Percentiles rank a stretch among this genome's conserved stretches.
These are phyloP conservation scores for Pachypeltis micranthus DNA, from an alignment of 1,140 invertebrate genomes.

Conservation along the genomic window DNA sequence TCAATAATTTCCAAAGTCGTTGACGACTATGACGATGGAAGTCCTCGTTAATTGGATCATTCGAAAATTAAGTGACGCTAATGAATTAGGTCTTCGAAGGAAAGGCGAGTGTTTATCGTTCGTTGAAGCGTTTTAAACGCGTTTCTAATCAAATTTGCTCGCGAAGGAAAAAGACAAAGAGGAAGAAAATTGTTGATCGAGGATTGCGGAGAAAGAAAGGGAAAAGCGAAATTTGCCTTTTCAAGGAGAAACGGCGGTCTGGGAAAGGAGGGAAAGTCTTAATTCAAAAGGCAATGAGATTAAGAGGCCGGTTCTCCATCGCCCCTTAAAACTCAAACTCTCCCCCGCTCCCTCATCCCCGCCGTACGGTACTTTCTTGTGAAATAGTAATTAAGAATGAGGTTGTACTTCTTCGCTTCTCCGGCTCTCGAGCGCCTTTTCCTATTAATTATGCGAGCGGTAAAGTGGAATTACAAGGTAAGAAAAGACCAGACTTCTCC, in stretches of 20 bases:
- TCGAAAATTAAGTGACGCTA: not conserved
- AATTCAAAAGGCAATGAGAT: slow-evolving; percentile 16
- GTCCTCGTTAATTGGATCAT: no score
- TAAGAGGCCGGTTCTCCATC: not conserved
- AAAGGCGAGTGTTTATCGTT: not conserved
- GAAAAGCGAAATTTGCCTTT: not conserved
- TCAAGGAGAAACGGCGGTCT: no score
- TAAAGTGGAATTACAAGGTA: slow-evolving; percentile 16
- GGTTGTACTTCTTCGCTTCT: slow-evolving; percentile 8
- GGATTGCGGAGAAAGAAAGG: not conserved
- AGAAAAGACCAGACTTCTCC: not conserved
- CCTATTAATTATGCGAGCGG: slow-evolving; percentile 13
- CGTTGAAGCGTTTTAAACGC: not conserved
- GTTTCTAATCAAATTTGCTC: not conserved
- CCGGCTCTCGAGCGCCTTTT: not conserved
- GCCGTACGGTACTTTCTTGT: slow-evolving; percentile 2
- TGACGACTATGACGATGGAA: no score
- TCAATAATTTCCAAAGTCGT: no score
- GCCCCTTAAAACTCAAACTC: not conserved
- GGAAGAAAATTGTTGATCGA: not conserved
- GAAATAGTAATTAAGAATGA: slow-evolving; percentile 17
- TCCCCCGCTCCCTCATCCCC: not conserved
- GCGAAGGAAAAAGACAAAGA: not conserved
- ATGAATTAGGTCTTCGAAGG: not conserved
- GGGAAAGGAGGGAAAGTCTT: slow-evolving; percentile 9